A percentile compares a stretch with the other conserved stretches of the same genome.
phyloP scores from a whole-genome alignment of 2,797 vertebrate genomes.

The Myotis pilosus region DNA sequence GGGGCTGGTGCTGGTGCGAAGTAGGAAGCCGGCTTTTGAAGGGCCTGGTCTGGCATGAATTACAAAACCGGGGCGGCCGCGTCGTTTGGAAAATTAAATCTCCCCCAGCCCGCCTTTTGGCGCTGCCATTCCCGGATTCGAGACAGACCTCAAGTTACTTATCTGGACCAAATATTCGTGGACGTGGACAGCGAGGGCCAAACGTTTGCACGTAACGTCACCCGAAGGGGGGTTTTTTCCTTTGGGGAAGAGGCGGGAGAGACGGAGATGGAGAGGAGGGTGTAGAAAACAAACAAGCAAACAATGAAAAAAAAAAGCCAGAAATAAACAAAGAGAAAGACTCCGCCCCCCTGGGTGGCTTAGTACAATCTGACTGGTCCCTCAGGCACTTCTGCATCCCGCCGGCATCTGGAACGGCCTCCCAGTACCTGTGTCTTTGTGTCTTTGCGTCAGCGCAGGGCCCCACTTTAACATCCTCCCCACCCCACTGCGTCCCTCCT shows the following conservation, averaged over 20 bases:
- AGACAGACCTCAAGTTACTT: background rate
- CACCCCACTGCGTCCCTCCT: background rate
- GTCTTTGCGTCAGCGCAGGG: background rate
- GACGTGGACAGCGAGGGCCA: background rate
- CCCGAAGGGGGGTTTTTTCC: background rate
- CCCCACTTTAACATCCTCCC: background rate
- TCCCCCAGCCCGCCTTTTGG: background rate
- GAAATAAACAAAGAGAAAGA: background rate
- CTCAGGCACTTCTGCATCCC: too few species aligned
- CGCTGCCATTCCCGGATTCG: background rate
- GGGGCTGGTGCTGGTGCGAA: background rate
- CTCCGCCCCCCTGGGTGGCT: background rate
- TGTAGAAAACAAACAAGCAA: too few species aligned
- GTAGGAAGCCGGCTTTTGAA: conserved; percentile 58
- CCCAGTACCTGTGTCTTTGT: background rate
- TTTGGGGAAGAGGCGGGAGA: background rate
- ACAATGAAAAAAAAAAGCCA: too few species aligned
- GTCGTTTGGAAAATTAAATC: conserved; percentile 29
- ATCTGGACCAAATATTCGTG: background rate
- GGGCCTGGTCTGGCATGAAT: background rate
- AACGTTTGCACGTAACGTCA: background rate
- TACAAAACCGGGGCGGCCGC: background rate
- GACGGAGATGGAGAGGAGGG: accelerated
- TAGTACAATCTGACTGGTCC: background rate
- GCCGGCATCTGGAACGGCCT: background rate